A percentile compares a stretch with the other conserved stretches of the same genome.
phyloP scores from a whole-genome alignment of 2,113 vertebrate species.

The Cairina moschata region DNA sequence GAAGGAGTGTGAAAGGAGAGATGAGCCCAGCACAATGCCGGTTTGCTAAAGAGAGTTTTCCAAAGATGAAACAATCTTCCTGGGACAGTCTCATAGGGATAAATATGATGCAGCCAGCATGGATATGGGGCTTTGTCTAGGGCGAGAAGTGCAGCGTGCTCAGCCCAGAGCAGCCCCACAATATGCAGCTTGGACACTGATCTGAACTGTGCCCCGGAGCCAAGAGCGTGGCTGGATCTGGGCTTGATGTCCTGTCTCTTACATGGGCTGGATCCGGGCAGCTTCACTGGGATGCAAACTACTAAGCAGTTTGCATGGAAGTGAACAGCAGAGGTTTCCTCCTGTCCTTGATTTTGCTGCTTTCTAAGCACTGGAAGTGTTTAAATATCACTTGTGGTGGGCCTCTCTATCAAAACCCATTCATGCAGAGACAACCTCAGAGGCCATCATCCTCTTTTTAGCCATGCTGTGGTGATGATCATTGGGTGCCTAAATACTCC shows the following conservation, averaged over 20 bases:
- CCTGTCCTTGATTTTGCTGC: background rate
- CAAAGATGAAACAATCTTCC: constrained; percentile 57
- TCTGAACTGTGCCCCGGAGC: background rate
- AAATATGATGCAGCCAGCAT: background rate
- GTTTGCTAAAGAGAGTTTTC: constrained; percentile 29
- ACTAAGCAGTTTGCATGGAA: background rate
- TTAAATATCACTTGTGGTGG: background rate
- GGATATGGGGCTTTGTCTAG: background rate
- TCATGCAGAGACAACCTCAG: background rate
- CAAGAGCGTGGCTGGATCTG: background rate
- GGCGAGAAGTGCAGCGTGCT: background rate
- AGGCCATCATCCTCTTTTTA: background rate
- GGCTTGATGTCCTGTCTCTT: background rate
- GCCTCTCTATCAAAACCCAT: background rate
- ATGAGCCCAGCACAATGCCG: constrained; percentile 58
- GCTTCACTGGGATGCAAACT: background rate
- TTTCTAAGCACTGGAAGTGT: background rate
- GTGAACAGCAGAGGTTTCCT: background rate
- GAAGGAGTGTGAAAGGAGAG: constrained; percentile 59
- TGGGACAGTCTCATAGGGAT: background rate
- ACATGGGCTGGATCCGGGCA: rapidly evolving
- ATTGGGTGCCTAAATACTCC: background rate
- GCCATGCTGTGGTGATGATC: background rate
- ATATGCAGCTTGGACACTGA: background rate
- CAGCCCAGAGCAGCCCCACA: background rate